These are phyloP conservation scores for Bufo bufo DNA, from an alignment of 2,113 vertebrate genomes.

Conservation along the genomic window DNA sequence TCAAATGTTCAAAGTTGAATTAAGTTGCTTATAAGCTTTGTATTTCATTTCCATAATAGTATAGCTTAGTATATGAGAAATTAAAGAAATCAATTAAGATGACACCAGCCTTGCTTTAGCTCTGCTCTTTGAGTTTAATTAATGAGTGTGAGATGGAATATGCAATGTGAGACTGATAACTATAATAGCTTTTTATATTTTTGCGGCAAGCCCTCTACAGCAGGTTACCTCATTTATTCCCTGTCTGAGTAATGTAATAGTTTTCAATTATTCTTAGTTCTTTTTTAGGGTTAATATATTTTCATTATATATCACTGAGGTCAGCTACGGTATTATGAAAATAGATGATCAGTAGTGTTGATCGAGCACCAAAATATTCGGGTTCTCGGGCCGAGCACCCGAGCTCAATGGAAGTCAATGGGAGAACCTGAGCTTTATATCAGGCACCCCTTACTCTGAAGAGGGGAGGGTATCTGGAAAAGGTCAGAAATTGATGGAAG, in stretches of 20 bases:
- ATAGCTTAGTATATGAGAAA: slow-evolving; percentile 31
- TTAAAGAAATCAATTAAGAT: slow-evolving; percentile 45
- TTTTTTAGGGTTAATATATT: slow-evolving; percentile 61
- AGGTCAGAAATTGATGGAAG: too few relatives aligned
- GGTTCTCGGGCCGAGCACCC: too few relatives aligned
- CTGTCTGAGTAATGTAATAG: slow-evolving; percentile 51
- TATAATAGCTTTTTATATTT: not conserved
- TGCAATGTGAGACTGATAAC: slow-evolving; percentile 40
- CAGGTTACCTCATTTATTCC: slow-evolving; percentile 55
- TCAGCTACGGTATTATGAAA: too few relatives aligned
- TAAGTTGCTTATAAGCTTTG: slow-evolving; percentile 29
- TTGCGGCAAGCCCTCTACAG: slow-evolving; percentile 22
- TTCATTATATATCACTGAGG: not conserved
- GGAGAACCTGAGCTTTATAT: too few relatives aligned
- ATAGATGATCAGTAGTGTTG: too few relatives aligned
- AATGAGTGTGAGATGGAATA: slow-evolving; percentile 28
- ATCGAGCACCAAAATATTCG: too few relatives aligned
- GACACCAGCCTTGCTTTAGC: slow-evolving; percentile 25
- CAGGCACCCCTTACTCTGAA: too few relatives aligned
- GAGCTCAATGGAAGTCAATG: too few relatives aligned
- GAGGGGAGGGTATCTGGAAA: too few relatives aligned
- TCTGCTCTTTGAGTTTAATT: slow-evolving; percentile 55
- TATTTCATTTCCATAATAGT: slow-evolving; percentile 42
- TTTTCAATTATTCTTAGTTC: slow-evolving; percentile 54
- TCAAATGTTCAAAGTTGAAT: slow-evolving; percentile 34